Conservation (phyloP, 2,888 invertebrate genomes). For the Nomada goodeniana region DNA sequence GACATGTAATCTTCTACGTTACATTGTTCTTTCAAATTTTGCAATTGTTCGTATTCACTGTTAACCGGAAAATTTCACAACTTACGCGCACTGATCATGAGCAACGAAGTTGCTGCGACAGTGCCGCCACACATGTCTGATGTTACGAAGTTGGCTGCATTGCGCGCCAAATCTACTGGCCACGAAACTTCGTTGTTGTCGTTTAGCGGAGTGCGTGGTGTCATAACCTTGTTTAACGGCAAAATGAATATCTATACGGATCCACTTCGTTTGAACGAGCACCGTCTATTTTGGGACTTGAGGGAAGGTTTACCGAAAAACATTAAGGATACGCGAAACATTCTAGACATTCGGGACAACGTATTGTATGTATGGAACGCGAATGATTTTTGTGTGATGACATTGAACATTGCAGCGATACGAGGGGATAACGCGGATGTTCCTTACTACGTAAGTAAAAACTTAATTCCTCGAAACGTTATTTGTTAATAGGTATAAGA, state of each 20-base stretch:
- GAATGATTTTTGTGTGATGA: slow-evolving; percentile 87
- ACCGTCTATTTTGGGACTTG: slow-evolving; percentile 87
- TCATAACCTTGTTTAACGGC: slow-evolving; percentile 44
- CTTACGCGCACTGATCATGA: background rate
- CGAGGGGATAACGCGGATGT: slow-evolving; percentile 85
- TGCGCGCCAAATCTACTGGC: slow-evolving; percentile 47
- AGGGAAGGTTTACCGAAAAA: slow-evolving; percentile 86
- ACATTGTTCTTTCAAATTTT: no score
- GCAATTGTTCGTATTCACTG: no score
- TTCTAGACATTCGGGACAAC: slow-evolving; percentile 88
- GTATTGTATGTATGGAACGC: slow-evolving; percentile 89
- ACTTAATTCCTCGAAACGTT: background rate
- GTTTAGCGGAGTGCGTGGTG: slow-evolving; percentile 39
- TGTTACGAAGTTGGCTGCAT: slow-evolving; percentile 39
- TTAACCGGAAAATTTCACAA: background rate
- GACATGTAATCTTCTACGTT: background rate
- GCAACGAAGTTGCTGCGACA: background rate
- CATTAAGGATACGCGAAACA: slow-evolving; percentile 87
- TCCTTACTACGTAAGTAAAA: slow-evolving; percentile 86
- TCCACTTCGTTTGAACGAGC: slow-evolving; percentile 86
- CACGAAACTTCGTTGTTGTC: slow-evolving; percentile 78
- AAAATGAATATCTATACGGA: slow-evolving; percentile 87
- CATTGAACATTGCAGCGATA: slow-evolving; percentile 87
- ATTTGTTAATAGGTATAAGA: background rate
- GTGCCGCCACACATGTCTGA: slow-evolving; percentile 12